Base-by-base conservation (phyloP, 2,113 vertebrate genomes). In the Paramormyrops kingsleyae region DNA sequence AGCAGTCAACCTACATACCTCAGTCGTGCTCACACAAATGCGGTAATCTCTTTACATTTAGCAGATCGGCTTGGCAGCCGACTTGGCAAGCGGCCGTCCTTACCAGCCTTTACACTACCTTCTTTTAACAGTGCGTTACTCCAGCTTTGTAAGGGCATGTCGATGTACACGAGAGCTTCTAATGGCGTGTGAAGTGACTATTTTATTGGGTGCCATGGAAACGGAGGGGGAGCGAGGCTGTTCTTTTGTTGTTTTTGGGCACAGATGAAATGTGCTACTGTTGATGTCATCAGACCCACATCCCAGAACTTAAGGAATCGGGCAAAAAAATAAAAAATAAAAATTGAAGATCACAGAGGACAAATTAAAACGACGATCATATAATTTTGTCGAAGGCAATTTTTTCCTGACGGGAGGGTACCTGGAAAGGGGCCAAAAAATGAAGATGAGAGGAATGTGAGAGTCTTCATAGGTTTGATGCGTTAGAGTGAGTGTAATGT, bases 141-240 rank as follows among this genome's bases (percentile, higher is more conserved):
- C 74, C 31, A 42, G 39, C 83, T 84, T 47, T 84, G 83, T 47
- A 84, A 44, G 44, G 42, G 44, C 44, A 53, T 87, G n/a, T 53
- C 24, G 85, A 87, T 56, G 85, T 31, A 87, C 85, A 87, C 47
- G 49, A 53, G 85, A 87, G n/a, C 47, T 88, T 88, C 27, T 83
- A 88, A 88, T 88, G 87, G 77, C 42, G 50, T 90, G 87, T 88
- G 74, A 90, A 90, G 90, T 87, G 87, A 85, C 42, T 84, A 62
- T 88, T 90, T 88, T 88, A 88, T 49, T 62, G 42, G 77, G 53
- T 84, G 87, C 90, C 87, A 90, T 90, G 90, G 90, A 83, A 87
- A 90, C 90, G 47, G 42, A 46, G 53, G 62, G 53, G 50, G 70
- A 39, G 50, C 46, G 42, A 88, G 70, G 50, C 52, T 88, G 52